phyloP scores from a whole-genome alignment of 2,113 vertebrate genomes.

The Archocentrus centrarchus region DNA sequence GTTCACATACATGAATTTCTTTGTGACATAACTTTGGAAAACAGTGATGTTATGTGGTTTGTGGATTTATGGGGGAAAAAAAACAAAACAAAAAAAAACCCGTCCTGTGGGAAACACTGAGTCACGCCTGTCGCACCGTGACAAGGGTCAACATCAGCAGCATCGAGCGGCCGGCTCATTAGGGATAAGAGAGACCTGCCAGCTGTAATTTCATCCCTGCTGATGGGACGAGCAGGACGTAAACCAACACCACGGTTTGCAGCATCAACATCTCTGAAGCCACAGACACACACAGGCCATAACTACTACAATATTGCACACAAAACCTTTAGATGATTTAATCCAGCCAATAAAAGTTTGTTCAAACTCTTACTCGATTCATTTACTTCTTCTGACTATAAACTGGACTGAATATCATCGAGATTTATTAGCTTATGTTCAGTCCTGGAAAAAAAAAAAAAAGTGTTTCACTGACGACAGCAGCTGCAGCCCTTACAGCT shows the following conservation, averaged over 20 bases:
- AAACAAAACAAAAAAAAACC: too few species aligned
- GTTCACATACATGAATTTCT: not conserved
- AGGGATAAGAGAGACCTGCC: not conserved
- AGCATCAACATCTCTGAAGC: slow-evolving; percentile 10
- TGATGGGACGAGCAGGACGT: not conserved
- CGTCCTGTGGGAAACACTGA: not conserved
- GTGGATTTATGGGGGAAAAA: not conserved
- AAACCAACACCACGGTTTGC: slow-evolving; percentile 1
- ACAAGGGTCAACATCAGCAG: not conserved
- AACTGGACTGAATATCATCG: not conserved
- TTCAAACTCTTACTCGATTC: not conserved
- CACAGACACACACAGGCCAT: not conserved
- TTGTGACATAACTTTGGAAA: not conserved
- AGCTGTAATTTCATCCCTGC: slow-evolving; percentile 59
- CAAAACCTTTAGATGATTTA: not conserved
- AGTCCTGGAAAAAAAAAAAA: not conserved
- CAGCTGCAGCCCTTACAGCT: not conserved
- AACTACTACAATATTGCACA: not conserved
- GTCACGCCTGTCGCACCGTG: fast-evolving
- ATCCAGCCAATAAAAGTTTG: not conserved
- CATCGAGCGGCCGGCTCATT: not conserved
- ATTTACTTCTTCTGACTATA: not conserved
- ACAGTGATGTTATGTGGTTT: fast-evolving
- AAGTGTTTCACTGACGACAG: not conserved
- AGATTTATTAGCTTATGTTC: not conserved